Conservation (phyloP, 2,888 invertebrate species). For the Xylota segnis region DNA sequence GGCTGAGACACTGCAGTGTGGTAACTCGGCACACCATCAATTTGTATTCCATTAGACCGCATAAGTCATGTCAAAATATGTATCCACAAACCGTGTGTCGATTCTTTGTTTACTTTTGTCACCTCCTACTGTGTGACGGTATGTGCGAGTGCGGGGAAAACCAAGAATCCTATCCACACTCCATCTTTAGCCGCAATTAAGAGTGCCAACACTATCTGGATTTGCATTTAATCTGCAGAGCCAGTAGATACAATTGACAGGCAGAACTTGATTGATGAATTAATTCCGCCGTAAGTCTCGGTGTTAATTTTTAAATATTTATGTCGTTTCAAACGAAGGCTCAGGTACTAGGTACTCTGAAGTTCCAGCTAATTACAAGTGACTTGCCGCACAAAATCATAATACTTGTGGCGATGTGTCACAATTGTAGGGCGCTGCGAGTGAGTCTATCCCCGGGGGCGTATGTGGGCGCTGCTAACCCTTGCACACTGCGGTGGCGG, state of each 20-base stretch:
- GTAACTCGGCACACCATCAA: slow-evolving; percentile 32
- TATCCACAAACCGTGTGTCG: slow-evolving; percentile 53
- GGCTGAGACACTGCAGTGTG: slow-evolving; percentile 50
- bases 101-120: slow-evolving; percentile 64
- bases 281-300: slow-evolving; percentile 30
- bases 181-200: slow-evolving; percentile 67
- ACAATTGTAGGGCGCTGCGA: slow-evolving; percentile 21
- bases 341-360: slow-evolving; percentile 46
- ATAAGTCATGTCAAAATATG: slow-evolving; percentile 11
- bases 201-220: slow-evolving; percentile 46
- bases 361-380: slow-evolving; percentile 34
- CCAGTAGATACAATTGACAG: slow-evolving; percentile 11
- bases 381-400: slow-evolving; percentile 59
- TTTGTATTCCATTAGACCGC: slow-evolving; percentile 9
- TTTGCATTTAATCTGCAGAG: slow-evolving; percentile 56
- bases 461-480: slow-evolving; percentile 6
- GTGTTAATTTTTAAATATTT: slow-evolving; percentile 49
- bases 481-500: slow-evolving; percentile 32
- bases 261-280: slow-evolving; percentile 66
- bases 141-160: slow-evolving; percentile 5
- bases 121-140: slow-evolving; percentile 43
- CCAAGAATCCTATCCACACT: slow-evolving; percentile 47
- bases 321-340: slow-evolving; percentile 29
- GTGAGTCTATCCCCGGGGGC: not conserved
- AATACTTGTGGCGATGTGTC: slow-evolving; percentile 63